Conservation (phyloP, 2,113 vertebrate genomes). For the Sceloporus tristichus region DNA sequence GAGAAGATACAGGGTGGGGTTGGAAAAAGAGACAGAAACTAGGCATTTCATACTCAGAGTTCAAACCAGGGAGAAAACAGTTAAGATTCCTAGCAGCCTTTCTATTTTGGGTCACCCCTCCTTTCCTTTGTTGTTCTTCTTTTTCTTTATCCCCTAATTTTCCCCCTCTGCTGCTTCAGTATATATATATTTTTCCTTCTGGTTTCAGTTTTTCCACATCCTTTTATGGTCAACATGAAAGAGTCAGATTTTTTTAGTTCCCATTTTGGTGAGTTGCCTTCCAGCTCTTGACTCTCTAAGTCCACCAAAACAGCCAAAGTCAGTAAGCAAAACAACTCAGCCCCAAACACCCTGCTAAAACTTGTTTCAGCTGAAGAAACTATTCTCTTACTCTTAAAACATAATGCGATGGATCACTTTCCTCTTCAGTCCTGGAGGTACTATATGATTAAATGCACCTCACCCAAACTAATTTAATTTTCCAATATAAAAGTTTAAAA, state of each 20-base stretch:
- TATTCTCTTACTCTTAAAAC: no score
- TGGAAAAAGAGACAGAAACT: background rate
- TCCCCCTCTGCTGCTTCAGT: fast-evolving
- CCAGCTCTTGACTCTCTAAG: background rate
- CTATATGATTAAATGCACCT: background rate
- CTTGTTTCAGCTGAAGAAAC: background rate
- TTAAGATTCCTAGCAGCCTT: fast-evolving
- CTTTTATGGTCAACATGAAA: conserved; percentile 51
- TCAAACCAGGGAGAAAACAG: background rate
- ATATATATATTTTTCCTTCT: no score
- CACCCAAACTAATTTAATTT: background rate
- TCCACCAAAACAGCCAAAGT: background rate
- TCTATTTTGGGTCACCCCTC: fast-evolving
- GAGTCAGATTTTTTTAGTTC: background rate
- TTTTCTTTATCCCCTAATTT: background rate
- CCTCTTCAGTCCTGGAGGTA: background rate
- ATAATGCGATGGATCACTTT: no score
- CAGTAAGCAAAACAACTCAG: background rate
- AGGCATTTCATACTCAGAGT: background rate
- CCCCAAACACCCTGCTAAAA: background rate
- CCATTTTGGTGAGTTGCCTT: background rate
- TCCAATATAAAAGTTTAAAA: background rate
- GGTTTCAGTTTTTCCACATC: conserved; percentile 32
- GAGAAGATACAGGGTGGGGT: conserved; percentile 9
- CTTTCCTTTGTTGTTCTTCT: background rate